Conservation (phyloP, 1,140 invertebrate genomes). For the Maconellicoccus hirsutus region DNA sequence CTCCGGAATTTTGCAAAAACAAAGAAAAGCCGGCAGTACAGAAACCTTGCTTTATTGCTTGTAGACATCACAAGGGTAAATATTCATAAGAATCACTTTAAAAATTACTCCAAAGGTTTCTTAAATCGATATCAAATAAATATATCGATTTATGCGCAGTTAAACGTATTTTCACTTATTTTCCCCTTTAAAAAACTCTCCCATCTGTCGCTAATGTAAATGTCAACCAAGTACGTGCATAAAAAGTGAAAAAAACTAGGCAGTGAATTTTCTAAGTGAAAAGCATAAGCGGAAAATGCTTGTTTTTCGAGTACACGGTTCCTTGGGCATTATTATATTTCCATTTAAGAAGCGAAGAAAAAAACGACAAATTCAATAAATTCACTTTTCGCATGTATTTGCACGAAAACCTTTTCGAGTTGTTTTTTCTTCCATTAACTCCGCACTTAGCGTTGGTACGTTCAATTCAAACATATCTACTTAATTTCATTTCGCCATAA, state of each 20-base stretch:
- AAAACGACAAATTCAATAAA: conserved; percentile 2
- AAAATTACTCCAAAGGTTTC: not conserved
- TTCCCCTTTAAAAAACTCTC: not conserved
- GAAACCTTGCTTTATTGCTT: conserved; percentile 6
- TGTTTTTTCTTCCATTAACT: not conserved
- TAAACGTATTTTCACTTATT: not conserved
- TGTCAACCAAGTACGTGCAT: too few species aligned
- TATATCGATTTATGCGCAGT: not conserved
- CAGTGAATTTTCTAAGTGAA: not conserved
- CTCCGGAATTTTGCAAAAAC: conserved; percentile 17
- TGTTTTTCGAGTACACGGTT: not conserved
- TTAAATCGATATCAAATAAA: not conserved
- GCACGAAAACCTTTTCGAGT: not conserved
- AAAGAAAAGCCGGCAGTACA: conserved; percentile 5
- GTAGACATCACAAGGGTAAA: conserved; percentile 16
- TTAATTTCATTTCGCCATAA: not conserved
- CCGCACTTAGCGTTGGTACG: not conserved
- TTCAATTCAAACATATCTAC: not conserved
- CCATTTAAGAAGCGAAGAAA: not conserved
- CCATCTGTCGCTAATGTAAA: too few species aligned
- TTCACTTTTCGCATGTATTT: not conserved
- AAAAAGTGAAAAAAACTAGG: not conserved
- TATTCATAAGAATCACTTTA: not conserved
- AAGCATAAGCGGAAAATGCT: not conserved
- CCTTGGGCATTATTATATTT: not conserved